These are phyloP conservation scores for Ormyrus nitidulus DNA, from an alignment of 2,888 invertebrate genomes.

Conservation along the genomic window DNA sequence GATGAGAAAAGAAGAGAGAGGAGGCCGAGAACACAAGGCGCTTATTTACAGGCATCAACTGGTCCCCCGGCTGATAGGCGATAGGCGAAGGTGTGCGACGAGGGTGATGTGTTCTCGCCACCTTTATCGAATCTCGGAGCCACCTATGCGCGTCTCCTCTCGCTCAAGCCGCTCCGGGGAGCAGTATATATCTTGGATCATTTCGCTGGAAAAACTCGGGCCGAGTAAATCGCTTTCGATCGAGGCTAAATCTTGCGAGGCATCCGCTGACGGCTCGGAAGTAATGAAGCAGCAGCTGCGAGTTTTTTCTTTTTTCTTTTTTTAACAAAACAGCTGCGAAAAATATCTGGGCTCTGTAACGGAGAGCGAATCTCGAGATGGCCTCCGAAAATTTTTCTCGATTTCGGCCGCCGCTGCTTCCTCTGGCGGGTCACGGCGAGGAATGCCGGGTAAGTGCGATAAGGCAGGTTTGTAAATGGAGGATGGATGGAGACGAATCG, in stretches of 20 bases:
- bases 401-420: no score
- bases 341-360: neutral
- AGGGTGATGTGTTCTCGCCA: neutral
- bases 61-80: neutral
- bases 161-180: neutral
- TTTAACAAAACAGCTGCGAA: neutral
- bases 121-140: slow-evolving; percentile 22
- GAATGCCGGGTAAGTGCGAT: neutral
- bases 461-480: neutral
- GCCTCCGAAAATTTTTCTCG: no score
- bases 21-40: neutral
- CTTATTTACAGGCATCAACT: neutral
- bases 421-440: neutral
- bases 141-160: neutral
- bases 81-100: slow-evolving; percentile 1
- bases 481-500: neutral
- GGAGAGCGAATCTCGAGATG: no score
- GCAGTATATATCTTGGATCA: slow-evolving; percentile 39
- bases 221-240: slow-evolving; percentile 32
- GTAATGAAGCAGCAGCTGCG: slow-evolving; percentile 2
- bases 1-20: neutral
- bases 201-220: slow-evolving; percentile 31
- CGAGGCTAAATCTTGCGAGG: slow-evolving; percentile 16
- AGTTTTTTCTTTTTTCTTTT: slow-evolving; percentile 6
- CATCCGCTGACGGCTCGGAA: slow-evolving; percentile 3